Base-by-base conservation (phyloP, 2,113 vertebrate species). In the Mesoclemmys tuberculata region DNA sequence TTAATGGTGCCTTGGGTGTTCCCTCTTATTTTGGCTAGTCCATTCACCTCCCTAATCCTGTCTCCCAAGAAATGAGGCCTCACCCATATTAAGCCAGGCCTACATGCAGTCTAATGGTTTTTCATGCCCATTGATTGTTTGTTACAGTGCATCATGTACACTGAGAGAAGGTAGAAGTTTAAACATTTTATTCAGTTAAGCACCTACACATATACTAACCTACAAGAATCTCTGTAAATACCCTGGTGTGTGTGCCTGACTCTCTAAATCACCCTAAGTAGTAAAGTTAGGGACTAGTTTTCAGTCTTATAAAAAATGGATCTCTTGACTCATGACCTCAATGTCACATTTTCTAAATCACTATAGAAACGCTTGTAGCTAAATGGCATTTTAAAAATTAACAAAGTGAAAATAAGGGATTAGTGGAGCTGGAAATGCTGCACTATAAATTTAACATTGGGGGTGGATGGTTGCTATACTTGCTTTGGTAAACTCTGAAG, bases 131-230 rank as follows among this genome's bases (percentile, higher is more conserved):
- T 41, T 74, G n/a, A n/a, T 71, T n/a, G 61, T 26, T 83, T 81
- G 22, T 77, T 86, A 56, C 82, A 93, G 55, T 56, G 22, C 18
- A 77, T 26, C 56, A 64, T n/a, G 3, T 82, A 13, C 52, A 58
- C 5, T 11, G 10, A 90, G 10, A 85, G 80, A 88, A 94, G 82
- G 44, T n/a, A 80, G 10, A n/a, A 49, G 5, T 31, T 12, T 77
- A n/a, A 86, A 87, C 11, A 21, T 38, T 77, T 84, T 22, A 44
- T 86, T 90, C 27, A 87, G 82, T 35, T 31, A 35, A n/a, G 26
- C 0, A 0, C 2, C 8, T 64, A 22, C 18, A 71, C 18, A 38
- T 19, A 38, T 5, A n/a, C 35, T 71, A 38, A 22, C 35, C n/a
- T 71, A 71, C n/a, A 78, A 35, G 4, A 55, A 29, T 77, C 26